These are phyloP conservation scores for Gallirallus australis DNA, from an alignment of 2,797 vertebrate genomes.

Conservation along the genomic window DNA sequence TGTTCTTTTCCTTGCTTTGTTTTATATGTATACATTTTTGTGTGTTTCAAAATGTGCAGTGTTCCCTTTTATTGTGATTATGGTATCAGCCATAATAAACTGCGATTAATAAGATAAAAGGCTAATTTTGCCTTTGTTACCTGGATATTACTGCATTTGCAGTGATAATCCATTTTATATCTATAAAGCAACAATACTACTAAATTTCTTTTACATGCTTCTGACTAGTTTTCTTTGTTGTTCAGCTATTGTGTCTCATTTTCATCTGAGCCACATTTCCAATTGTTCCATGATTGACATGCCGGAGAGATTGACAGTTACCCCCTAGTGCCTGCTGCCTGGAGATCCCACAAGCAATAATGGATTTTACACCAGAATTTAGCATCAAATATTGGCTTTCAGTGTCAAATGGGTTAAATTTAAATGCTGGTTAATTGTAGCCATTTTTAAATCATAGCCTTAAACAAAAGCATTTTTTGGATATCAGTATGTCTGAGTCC, in stretches of 20 bases:
- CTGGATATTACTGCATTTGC: not conserved
- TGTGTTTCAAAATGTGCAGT: not conserved
- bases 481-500: not conserved
- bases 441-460: slow-evolving; percentile 55
- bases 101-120: not conserved
- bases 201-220: slow-evolving; percentile 37
- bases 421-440: slow-evolving; percentile 67
- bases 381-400: slow-evolving; percentile 76
- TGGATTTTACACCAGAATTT: slow-evolving; percentile 74
- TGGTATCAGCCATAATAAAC: not conserved
- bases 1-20: not conserved
- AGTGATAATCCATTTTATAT: slow-evolving; percentile 27
- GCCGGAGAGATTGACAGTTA: slow-evolving; percentile 75
- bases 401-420: slow-evolving; percentile 74
- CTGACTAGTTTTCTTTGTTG: slow-evolving; percentile 72
- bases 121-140: not conserved
- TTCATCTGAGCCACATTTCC: slow-evolving; percentile 71
- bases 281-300: slow-evolving; percentile 69
- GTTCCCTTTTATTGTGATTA: not conserved
- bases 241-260: slow-evolving; percentile 69
- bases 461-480: slow-evolving; percentile 51
- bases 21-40: not conserved
- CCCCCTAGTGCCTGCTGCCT: slow-evolving; percentile 72
- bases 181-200: slow-evolving; percentile 25
- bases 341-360: slow-evolving; percentile 75